Conservation (phyloP, 2,797 vertebrate species). For the Oryzias sinensis region DNA sequence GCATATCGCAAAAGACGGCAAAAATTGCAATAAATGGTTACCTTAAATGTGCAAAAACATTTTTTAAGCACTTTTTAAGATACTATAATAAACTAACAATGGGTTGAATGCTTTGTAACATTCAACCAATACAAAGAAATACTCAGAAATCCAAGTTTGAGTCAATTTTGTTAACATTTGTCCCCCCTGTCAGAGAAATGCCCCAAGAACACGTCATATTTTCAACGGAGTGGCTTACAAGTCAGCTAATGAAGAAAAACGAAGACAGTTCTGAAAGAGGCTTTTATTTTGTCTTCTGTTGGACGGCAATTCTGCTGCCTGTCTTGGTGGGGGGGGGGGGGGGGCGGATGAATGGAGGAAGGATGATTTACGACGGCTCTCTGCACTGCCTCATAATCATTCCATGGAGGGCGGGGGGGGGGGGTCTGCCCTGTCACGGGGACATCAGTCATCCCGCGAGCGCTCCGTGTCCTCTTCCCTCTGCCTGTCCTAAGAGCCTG, state of each 20-base stretch:
- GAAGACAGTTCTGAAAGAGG: conserved; percentile 29
- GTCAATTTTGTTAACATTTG: no score
- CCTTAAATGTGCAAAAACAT: no score
- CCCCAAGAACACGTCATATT: no score
- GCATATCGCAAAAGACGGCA: no score
- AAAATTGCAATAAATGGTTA: no score
- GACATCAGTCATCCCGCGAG: conserved; percentile 56
- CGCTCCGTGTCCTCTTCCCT: conserved; percentile 22
- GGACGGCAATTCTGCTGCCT: conserved; percentile 14
- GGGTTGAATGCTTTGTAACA: no score
- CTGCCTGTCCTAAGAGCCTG: conserved; percentile 31
- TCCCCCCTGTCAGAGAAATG: no score
- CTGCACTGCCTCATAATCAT: conserved; percentile 65
- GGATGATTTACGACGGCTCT: conserved; percentile 67
- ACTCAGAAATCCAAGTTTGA: no score
- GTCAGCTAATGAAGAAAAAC: conserved; percentile 55
- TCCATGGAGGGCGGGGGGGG: conserved; percentile 64
- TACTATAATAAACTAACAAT: no score
- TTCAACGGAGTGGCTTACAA: conserved; percentile 22
- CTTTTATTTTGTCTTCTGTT: conserved; percentile 38
- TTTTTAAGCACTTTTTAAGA: no score
- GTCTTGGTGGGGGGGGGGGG: conserved; percentile 37
- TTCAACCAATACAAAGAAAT: no score
- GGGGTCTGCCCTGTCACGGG: conserved; percentile 53
- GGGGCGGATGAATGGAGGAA: conserved; percentile 55